These are phyloP conservation scores for Rhopalosiphum padi DNA, from an alignment of 1,140 invertebrate genomes.

Conservation along the genomic window DNA sequence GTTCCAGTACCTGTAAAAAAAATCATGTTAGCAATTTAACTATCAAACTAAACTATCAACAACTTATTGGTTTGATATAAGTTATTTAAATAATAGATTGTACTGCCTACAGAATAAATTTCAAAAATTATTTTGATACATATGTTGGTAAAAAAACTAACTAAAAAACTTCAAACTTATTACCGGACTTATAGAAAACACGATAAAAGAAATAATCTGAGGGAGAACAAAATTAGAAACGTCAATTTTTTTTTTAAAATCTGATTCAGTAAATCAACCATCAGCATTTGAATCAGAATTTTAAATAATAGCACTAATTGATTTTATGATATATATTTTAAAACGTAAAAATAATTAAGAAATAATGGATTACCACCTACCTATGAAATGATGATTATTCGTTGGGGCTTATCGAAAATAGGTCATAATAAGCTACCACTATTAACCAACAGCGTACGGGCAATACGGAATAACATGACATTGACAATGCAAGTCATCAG, in stretches of 20 bases:
- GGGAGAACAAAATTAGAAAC: not conserved
- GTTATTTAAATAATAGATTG: not conserved
- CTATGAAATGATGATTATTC: not conserved
- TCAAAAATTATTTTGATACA: not conserved
- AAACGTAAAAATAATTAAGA: not conserved
- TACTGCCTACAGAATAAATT: not conserved
- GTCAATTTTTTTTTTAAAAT: not conserved
- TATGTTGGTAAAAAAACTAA: not conserved
- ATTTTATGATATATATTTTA: not conserved
- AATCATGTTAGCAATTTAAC: not conserved
- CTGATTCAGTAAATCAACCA: not conserved
- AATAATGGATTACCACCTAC: not conserved
- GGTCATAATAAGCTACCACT: not conserved
- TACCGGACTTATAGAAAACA: not conserved
- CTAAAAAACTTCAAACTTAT: not conserved
- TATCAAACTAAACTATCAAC: not conserved
- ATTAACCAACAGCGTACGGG: not conserved
- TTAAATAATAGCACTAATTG: not conserved
- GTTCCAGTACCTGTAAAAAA: conserved; percentile 64
- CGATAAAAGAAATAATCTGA: not conserved
- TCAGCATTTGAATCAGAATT: not conserved
- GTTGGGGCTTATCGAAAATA: not conserved
- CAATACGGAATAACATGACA: not conserved
- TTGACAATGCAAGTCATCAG: not conserved
- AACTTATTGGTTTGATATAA: not conserved